Evolutionary conservation across 2,888 invertebrate species (phyloP), one percentile per base, ranked within the genome.

Genomic region (Athripsodes cinereus): DNA sequence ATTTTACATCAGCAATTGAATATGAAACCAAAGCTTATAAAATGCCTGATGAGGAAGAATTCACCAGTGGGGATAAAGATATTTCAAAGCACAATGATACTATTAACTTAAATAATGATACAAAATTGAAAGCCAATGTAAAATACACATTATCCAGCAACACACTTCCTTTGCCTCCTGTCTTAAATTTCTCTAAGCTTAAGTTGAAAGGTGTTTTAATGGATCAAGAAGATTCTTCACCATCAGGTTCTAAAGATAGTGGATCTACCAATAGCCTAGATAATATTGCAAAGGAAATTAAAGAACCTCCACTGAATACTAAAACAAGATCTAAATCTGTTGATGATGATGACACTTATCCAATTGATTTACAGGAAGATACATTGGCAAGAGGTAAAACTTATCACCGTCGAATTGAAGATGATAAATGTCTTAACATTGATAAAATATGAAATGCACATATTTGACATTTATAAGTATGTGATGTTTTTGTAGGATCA

Each of bases 1-100:
- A 82, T 66, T 68, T 85, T 61, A 81, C 82, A 47, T 83, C 83
- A 13, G 66, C 83, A 61, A 85, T 84, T 66, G 68, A 70, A 18
- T 59, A 54, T 40, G 62, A 64, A 21, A 13, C 22, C 13, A 44
- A 53, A 22, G 40, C 34, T 2, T 26, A 6, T 26, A 53, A 21
- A 11, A 44, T 48, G 11, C 18, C 51, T 55, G 51, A 50, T 21
- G 26, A 20, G 11, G 8, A 19, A 19, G n/a, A 22, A 21, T 47
- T 11, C 21, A 6, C 31, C 34, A 40, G 26, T 3, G n/a, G 35
- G 5, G 21, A 21, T 16, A n/a, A n/a, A n/a, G n/a, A n/a, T n/a
- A n/a, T n/a, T n/a, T 47, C 18, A 19, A 47, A 19, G 8, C 5
- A 19, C 6, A 47, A 47, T 19, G 6, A 19, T 3, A 10, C 18